These are phyloP conservation scores for Neodiprion fabricii DNA, from an alignment of 1,140 invertebrate species.

Conservation along the genomic window DNA sequence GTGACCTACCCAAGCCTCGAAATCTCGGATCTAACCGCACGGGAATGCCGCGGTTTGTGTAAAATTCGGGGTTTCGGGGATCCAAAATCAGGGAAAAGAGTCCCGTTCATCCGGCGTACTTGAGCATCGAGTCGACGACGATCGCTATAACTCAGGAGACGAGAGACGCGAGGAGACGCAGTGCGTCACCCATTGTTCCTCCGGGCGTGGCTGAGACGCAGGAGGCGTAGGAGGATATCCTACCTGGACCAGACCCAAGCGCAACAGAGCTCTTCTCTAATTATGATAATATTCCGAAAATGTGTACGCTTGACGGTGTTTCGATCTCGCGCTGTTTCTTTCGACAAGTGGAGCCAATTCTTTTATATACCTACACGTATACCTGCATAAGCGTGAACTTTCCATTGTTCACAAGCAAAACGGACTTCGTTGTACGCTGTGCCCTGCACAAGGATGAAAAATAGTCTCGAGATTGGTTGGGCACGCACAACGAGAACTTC, in stretches of 20 bases:
- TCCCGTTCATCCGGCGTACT: background rate
- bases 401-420: too few species aligned
- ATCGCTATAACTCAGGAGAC: constrained; percentile 13
- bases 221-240: constrained; percentile 30
- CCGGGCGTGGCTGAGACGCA: constrained; percentile 31
- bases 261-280: background rate
- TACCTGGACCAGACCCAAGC: constrained; percentile 15
- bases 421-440: too few species aligned
- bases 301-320: background rate
- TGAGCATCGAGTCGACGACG: background rate
- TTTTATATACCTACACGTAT: too few species aligned
- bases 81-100: background rate
- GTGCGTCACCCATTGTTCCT: constrained; percentile 27
- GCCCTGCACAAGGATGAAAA: too few species aligned
- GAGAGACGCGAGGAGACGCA: constrained; percentile 13
- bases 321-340: background rate
- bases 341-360: background rate
- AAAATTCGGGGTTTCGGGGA: too few species aligned
- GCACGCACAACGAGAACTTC: too few species aligned
- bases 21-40: background rate
- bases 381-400: too few species aligned
- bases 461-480: too few species aligned
- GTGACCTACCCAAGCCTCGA: background rate
- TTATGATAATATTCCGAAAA: background rate
- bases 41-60: too few species aligned